Conservation (phyloP, 2,113 vertebrate species). For the Malurus cyaneus region DNA sequence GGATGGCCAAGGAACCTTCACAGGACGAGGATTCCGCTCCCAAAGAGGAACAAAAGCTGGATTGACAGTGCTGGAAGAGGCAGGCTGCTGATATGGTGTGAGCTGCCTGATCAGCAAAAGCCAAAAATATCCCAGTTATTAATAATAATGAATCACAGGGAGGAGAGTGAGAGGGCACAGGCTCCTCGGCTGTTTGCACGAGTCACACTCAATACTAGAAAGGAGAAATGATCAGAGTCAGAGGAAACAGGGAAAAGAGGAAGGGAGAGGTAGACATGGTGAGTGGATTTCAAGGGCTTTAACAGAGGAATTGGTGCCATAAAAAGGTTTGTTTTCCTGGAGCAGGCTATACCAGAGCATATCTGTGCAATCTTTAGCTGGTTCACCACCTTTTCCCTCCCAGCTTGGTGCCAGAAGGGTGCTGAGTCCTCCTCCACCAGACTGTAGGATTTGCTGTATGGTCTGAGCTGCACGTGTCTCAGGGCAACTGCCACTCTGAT, state of each 20-base stretch:
- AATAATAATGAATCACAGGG: constrained; percentile 42
- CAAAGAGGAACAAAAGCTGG: constrained; percentile 7
- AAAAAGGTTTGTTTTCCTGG: not conserved
- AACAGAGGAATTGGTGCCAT: not conserved
- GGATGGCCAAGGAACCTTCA: not conserved
- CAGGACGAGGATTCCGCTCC: not conserved
- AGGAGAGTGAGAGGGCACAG: not conserved
- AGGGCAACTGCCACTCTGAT: not conserved
- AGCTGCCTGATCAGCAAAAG: constrained; percentile 49
- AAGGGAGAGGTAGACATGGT: not conserved
- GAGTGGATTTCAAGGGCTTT: not conserved
- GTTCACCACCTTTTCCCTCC: not conserved
- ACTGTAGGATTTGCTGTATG: not conserved
- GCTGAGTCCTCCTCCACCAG: not conserved
- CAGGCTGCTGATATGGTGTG: constrained; percentile 6
- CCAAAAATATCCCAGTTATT: constrained; percentile 45
- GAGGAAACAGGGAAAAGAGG: not conserved
- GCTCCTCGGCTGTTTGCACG: constrained; percentile 16
- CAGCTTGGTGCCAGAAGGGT: not conserved
- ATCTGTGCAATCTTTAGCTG: not conserved
- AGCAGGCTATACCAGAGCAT: not conserved
- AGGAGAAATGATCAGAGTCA: not conserved
- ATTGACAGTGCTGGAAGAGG: constrained; percentile 6
- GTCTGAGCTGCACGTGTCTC: not conserved
- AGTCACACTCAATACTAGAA: not conserved